Evolutionary conservation across 2,797 vertebrate genomes (phyloP), one percentile per base, ranked within the genome.

Genomic region (Ctenosaura bakeri): DNA sequence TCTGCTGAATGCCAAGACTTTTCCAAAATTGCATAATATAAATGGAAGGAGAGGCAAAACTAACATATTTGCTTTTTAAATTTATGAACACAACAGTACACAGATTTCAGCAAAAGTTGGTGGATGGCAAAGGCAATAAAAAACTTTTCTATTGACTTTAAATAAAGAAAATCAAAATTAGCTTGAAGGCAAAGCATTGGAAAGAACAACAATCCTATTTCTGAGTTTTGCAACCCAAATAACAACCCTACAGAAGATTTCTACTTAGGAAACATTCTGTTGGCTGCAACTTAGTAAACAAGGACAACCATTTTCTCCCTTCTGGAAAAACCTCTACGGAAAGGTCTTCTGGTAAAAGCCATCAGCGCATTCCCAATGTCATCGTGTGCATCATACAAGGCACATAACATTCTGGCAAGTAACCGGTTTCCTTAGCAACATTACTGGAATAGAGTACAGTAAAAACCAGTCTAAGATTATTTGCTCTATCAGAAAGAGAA

Each of bases 301-400:
- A 85, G 69, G 88, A 13, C 6, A 86, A 91, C 20, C 1, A 92
- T 90, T 91, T 91, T 78, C 64, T 56, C n/a, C 54, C 54, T 16
- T 16, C 94, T 29, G 94, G 87, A 92, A 92, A 92, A 94, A 94
- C 26, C n/a, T 93, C 80, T 82, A 88, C 38, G 52, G 84, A 90
- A 73, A 62, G 66, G 42, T 26, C 69, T 50, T 10, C 81, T 56
- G 77, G 50, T 50, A 50, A 77, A 84, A 84, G 81, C 88, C 4
- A 77, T 83, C 88, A 91, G 93, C 90, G 73, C 88, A 95, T 96
- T 96, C 95, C 96, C 95, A 96, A 95, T 91, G 95, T 92, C 95
- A 95, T 94, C 87, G 88, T 54, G 74, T 77, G 69, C 93, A 94
- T 93, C 90, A 91, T 2, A 79, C 54, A 2, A 83, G 81, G 90